Percentiles rank a stretch among this genome's conserved stretches.
phyloP scores from a whole-genome alignment of 2,888 invertebrate species.

The Cosmia pyralina region DNA sequence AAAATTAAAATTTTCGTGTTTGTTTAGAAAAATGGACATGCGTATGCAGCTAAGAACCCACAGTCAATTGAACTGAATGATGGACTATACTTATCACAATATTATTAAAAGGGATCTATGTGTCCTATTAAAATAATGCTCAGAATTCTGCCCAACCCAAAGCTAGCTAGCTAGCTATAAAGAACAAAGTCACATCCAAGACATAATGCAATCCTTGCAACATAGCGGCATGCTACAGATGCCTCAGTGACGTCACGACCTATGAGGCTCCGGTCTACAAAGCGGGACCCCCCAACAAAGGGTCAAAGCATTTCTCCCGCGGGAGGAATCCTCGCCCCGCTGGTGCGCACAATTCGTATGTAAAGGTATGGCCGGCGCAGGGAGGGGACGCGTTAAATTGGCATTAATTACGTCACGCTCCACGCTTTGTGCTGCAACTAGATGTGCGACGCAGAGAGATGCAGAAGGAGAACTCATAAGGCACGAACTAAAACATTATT shows the following conservation, averaged over 20 bases:
- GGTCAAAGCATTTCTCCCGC: slow-evolving; percentile 66
- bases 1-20: too few relatives aligned
- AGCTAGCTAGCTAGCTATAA: not conserved
- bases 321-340: slow-evolving; percentile 44
- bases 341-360: not conserved
- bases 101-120: not conserved
- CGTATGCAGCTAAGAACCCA: not conserved
- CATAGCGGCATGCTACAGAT: slow-evolving; percentile 14
- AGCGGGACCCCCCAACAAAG: slow-evolving; percentile 49
- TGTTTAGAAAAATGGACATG: not conserved
- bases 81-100: not conserved
- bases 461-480: slow-evolving; percentile 16
- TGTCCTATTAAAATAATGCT: not conserved
- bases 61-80: not conserved
- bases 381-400: slow-evolving; percentile 35
- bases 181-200: slow-evolving; percentile 1
- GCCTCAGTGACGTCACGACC: slow-evolving; percentile 19
- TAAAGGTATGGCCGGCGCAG: slow-evolving; percentile 4
- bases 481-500: not conserved
- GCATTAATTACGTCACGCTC: slow-evolving; percentile 51
- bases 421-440: slow-evolving; percentile 37
- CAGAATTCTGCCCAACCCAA: not conserved
- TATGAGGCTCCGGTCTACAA: slow-evolving; percentile 41
- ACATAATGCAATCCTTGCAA: slow-evolving; percentile 13
- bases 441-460: not conserved